Conservation (phyloP, 2,888 invertebrate species). For the Blastobasis lacticolella region DNA sequence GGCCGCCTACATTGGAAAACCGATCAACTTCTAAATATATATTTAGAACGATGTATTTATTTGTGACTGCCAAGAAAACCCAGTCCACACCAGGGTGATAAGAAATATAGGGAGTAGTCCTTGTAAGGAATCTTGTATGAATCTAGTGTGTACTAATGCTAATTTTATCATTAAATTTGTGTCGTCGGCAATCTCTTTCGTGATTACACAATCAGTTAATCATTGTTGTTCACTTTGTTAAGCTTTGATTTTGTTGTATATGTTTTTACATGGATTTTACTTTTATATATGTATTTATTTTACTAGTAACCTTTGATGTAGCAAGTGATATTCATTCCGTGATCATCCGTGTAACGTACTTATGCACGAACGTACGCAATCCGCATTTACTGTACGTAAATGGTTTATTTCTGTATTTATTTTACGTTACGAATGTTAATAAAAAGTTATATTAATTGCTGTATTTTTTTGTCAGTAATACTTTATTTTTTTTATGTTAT, state of each 20-base stretch:
- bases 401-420: slow-evolving; percentile 51
- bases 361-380: too few relatives aligned
- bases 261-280: too few relatives aligned
- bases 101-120: slow-evolving; percentile 12
- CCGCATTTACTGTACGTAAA: slow-evolving; percentile 45
- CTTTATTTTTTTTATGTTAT: too few relatives aligned
- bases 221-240: too few relatives aligned
- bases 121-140: slow-evolving; percentile 57
- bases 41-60: slow-evolving; percentile 16
- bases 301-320: too few relatives aligned
- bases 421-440: slow-evolving; percentile 16
- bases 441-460: too few relatives aligned
- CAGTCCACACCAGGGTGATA: slow-evolving; percentile 27
- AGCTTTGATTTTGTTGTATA: too few relatives aligned
- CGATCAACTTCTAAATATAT: slow-evolving; percentile 91
- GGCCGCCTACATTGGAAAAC: slow-evolving; percentile 95
- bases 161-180: slow-evolving; percentile 12
- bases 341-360: not conserved
- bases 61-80: slow-evolving; percentile 9
- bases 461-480: too few relatives aligned
- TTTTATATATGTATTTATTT: too few relatives aligned
- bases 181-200: slow-evolving; percentile 4
- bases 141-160: slow-evolving; percentile 46
- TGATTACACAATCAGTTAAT: too few relatives aligned
- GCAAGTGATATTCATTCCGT: slow-evolving; percentile 2